Conservation (phyloP, 2,797 vertebrate genomes). For the Catharus ustulatus region DNA sequence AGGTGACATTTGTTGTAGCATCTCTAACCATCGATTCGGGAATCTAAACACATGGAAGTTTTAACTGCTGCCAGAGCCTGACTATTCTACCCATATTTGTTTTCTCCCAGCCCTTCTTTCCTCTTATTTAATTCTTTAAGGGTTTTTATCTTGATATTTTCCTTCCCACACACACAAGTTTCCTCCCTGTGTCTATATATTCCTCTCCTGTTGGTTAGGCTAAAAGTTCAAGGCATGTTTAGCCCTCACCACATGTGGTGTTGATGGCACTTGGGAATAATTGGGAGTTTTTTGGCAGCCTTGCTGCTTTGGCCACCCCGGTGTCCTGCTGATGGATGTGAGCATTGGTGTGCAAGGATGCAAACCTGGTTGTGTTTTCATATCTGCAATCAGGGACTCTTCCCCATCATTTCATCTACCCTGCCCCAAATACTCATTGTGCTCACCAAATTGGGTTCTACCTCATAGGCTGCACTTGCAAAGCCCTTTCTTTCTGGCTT, state of each 20-base stretch:
- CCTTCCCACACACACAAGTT: not conserved
- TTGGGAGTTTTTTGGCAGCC: not conserved
- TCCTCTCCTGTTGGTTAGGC: not conserved
- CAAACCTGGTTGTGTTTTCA: not conserved
- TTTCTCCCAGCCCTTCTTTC: not conserved
- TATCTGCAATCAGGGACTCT: not conserved
- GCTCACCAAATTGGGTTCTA: not conserved
- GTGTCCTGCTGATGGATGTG: not conserved
- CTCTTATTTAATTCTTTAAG: not conserved
- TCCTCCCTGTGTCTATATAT: not conserved
- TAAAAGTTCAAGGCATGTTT: not conserved
- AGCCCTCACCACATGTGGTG: not conserved
- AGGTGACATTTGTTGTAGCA: constrained; percentile 62
- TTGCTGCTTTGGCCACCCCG: not conserved
- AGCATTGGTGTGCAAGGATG: not conserved
- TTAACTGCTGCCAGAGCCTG: constrained; percentile 47
- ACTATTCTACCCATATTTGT: constrained; percentile 33
- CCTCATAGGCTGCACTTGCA: not conserved
- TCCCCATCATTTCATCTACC: not conserved
- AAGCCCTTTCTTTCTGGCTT: not conserved
- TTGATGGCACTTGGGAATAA: not conserved
- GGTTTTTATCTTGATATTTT: not conserved
- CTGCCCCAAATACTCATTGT: not conserved
- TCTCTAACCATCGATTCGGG: not conserved
- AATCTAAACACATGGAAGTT: constrained; percentile 57